A percentile compares a stretch with the other conserved stretches of the same genome.
Evolutionary conservation across 1,140 invertebrate genomes (phyloP).

Genomic region (Drosophila subpulchrella): DNA sequence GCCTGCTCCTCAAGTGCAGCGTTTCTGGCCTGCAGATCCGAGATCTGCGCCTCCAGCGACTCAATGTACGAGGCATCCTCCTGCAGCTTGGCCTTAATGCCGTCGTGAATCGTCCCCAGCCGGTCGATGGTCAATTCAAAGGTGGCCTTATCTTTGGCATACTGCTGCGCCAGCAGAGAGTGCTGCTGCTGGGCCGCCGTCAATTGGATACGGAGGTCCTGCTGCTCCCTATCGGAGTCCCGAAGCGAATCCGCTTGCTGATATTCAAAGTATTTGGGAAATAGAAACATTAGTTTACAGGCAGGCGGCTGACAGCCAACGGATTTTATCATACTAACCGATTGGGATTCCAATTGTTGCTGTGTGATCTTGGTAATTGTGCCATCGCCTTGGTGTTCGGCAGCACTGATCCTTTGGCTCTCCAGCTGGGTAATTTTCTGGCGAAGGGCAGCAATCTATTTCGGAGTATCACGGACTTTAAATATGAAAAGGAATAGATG

Average conservation of each 20-base stretch:
- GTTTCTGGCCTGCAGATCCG: constrained; percentile 87
- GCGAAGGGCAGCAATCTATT: constrained; percentile 22
- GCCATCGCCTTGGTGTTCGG: neutral
- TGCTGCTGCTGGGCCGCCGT: constrained; percentile 74
- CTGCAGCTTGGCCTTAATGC: constrained; percentile 88
- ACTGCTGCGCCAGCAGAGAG: constrained; percentile 84
- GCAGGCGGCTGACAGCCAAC: too few relatives aligned
- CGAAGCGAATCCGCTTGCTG: constrained; percentile 4
- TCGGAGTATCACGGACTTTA: neutral
- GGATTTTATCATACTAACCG: neutral
- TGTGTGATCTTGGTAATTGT: neutral
- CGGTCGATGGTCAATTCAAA: constrained; percentile 65
- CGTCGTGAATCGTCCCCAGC: constrained; percentile 73
- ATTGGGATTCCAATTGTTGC: neutral
- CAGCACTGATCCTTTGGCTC: constrained; percentile 3
- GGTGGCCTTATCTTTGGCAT: constrained; percentile 57
- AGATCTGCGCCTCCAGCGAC: constrained; percentile 88
- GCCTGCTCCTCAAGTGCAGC: constrained; percentile 87
- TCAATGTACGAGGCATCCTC: constrained; percentile 90
- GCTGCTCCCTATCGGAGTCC: constrained; percentile 16
- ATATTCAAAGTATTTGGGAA: neutral
- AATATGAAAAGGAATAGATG: neutral
- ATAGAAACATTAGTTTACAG: neutral
- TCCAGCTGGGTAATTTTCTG: constrained; percentile 4
- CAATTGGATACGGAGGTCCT: constrained; percentile 44